Conservation (phyloP, 2,797 vertebrate species). For the Harpagifer antarcticus region DNA sequence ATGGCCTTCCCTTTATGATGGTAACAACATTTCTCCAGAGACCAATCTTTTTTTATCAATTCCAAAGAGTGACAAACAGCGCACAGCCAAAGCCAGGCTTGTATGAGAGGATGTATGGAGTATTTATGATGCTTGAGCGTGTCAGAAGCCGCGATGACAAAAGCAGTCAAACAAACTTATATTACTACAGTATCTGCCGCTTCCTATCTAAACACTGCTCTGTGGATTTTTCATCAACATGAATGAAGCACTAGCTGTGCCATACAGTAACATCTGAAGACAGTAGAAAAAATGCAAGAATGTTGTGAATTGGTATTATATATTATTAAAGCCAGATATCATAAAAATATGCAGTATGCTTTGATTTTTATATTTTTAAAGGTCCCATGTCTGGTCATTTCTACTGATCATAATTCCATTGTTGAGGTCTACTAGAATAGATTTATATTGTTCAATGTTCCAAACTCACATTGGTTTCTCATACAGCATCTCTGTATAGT, state of each 20-base stretch:
- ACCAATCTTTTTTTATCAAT: constrained; percentile 86
- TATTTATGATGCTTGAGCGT: constrained; percentile 76
- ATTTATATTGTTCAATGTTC: too few relatives aligned
- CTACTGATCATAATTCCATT: too few relatives aligned
- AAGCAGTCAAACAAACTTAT: constrained; percentile 77
- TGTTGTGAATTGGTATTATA: constrained; percentile 4
- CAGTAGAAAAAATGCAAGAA: constrained; percentile 5
- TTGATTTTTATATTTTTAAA: constrained; percentile 7
- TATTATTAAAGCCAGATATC: not conserved
- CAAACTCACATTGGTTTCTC: too few relatives aligned
- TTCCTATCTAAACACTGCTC: constrained; percentile 60
- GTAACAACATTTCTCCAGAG: constrained; percentile 84
- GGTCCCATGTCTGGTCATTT: too few relatives aligned
- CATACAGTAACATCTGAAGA: constrained; percentile 38
- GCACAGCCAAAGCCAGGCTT: constrained; percentile 73
- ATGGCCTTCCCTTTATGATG: constrained; percentile 87
- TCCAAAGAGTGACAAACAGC: constrained; percentile 72
- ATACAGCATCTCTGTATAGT: too few relatives aligned
- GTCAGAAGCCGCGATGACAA: constrained; percentile 73
- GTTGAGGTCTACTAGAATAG: too few relatives aligned
- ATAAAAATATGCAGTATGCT: not conserved
- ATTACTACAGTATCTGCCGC: constrained; percentile 38
- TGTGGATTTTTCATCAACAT: constrained; percentile 51
- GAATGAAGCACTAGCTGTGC: constrained; percentile 39
- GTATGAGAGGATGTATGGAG: constrained; percentile 74